Conservation (phyloP, 2,888 invertebrate species). For the Drosophila basisetae region DNA sequence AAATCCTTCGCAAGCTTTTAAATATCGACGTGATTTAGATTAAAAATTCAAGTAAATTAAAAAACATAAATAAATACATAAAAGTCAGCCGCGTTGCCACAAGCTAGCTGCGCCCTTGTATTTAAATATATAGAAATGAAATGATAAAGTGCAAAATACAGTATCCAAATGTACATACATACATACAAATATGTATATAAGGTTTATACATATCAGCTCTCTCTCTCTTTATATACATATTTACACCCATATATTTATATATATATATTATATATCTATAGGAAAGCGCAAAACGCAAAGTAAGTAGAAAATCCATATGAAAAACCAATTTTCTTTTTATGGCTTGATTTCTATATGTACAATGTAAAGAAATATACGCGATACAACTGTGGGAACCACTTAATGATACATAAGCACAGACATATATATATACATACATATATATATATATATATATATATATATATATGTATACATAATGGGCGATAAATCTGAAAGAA, state of each 20-base stretch:
- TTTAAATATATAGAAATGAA: background rate
- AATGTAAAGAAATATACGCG: background rate
- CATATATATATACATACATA: background rate
- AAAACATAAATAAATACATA: background rate
- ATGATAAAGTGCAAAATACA: slow-evolving; percentile 6
- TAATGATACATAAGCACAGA: background rate
- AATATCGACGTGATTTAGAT: background rate
- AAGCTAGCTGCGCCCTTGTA: background rate
- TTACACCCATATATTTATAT: background rate
- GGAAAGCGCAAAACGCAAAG: slow-evolving; percentile 50
- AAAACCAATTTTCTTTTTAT: slow-evolving; percentile 69
- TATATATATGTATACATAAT: background rate
- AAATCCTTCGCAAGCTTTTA: background rate
- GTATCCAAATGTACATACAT: slow-evolving; percentile 1
- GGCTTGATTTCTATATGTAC: slow-evolving; percentile 47
- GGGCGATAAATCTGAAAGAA: slow-evolving; percentile 6
- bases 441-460: background rate
- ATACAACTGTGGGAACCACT: slow-evolving; percentile 43
- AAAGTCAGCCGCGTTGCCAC: background rate
- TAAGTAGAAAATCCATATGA: slow-evolving; percentile 48
- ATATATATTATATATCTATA: background rate
- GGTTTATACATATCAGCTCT: slow-evolving; percentile 16
- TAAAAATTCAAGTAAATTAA: background rate
- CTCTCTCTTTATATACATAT: slow-evolving; percentile 4
- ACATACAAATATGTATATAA: background rate